Evolutionary conservation across 2,797 vertebrate species (phyloP), one percentile per base, ranked within the genome.

Genomic region (Astyanax mexicanus): DNA sequence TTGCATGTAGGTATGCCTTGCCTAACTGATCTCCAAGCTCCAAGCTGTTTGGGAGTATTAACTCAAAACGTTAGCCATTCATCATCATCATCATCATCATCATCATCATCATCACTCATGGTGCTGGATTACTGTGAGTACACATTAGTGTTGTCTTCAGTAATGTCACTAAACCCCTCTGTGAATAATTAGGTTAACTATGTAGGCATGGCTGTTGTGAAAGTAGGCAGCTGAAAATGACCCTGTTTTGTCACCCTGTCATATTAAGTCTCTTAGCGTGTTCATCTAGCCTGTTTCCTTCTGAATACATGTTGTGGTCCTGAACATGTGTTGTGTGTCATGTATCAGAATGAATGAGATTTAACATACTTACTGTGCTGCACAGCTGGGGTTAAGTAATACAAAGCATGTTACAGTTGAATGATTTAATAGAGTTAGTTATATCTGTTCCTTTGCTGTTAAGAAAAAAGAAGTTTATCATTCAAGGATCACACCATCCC

Each of bases 331-430:
- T 73, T 61, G 23, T 77, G 13, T 71, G 72, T 75, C 52, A 69
- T n/a, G n/a, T 81, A 72, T 80, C 52, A 69, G 35, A 72, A 67
- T 58, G 81, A 84, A 88, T 88, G 65, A 74, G 44, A 42, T 49
- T 23, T 88, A 85, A 89, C 89, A 78, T 77, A 70, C 71, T 82
- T 85, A 86, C 84, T 81, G 81, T 89, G 86, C 80, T 80, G 35
- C 55, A 27, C 27, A 54, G 71, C 52, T 62, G 38, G 13, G 32
- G 68, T 78, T 71, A 74, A 55, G 58, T 72, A 60, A 54, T 71
- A 42, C 17, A 47, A 54, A 74, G 60, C 47, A 55, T 74, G 72
- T 75, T 62, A 80, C 44, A 17, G 71, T 60, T 44, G 15, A 19
- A 54, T 35, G 51, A 37, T 45, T 68, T 82, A 84, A 84, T 76